phyloP scores from a whole-genome alignment of 2,888 invertebrate genomes.

The Molorchus minor region DNA sequence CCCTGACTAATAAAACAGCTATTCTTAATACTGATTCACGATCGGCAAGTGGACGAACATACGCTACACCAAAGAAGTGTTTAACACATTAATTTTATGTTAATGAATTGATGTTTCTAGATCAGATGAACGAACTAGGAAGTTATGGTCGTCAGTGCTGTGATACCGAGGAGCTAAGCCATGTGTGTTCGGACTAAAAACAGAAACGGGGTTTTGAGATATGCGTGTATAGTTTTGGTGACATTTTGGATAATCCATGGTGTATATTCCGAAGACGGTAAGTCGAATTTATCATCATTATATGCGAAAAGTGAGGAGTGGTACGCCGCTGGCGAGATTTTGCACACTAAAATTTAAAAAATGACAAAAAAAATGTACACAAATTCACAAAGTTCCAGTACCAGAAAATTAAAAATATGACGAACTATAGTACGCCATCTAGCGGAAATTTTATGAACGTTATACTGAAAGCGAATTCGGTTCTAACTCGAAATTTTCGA shows the following conservation, averaged over 20 bases:
- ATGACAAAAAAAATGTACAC: no score
- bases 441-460: no score
- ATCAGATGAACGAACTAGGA: slow-evolving; percentile 9
- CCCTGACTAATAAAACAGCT: slow-evolving; percentile 12
- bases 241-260: slow-evolving; percentile 21
- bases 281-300: no score
- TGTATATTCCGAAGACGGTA: no score
- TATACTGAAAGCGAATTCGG: no score
- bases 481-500: no score
- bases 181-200: slow-evolving; percentile 38
- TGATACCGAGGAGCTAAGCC: slow-evolving; percentile 26
- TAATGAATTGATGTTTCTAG: slow-evolving; percentile 24
- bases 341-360: no score
- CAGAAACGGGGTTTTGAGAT: slow-evolving; percentile 28
- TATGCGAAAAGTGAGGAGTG: no score
- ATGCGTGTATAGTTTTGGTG: slow-evolving; percentile 21
- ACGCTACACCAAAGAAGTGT: slow-evolving; percentile 25
- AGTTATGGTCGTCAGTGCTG: slow-evolving; percentile 20
- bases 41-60: slow-evolving; percentile 4
- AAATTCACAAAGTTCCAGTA: no score
- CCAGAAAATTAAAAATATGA: no score
- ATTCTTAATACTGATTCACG: slow-evolving; percentile 3
- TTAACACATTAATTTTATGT: slow-evolving; percentile 27
- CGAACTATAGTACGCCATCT: no score
- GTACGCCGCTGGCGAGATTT: no score